Evolutionary conservation across 1,140 invertebrate genomes (phyloP).

Genomic region (Microplitis demolitor): DNA sequence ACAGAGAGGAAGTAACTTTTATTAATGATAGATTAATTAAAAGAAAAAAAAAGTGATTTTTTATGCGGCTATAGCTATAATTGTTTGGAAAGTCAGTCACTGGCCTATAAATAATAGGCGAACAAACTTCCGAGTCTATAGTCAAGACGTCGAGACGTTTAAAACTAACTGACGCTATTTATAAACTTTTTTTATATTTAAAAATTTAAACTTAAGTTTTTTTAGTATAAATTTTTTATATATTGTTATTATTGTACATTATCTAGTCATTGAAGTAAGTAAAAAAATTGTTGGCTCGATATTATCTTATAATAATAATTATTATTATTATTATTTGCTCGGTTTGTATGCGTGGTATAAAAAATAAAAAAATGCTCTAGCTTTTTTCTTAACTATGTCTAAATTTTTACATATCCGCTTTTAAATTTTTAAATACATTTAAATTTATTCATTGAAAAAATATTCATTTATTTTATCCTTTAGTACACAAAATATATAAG

Average conservation of each 20-base stretch:
- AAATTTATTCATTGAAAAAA: too few relatives aligned
- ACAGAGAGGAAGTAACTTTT: too few relatives aligned
- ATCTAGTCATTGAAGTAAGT: neutral
- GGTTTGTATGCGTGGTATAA: neutral
- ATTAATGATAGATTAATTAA: too few relatives aligned
- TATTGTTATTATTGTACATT: neutral
- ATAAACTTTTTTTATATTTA: neutral
- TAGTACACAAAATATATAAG: too few relatives aligned
- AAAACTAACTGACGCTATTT: neutral
- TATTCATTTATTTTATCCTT: too few relatives aligned
- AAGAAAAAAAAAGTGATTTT: too few relatives aligned
- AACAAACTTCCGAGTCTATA: too few relatives aligned
- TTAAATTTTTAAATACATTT: too few relatives aligned
- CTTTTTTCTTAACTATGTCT: slow-evolving; percentile 62
- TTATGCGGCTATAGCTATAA: too few relatives aligned
- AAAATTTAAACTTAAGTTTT: neutral
- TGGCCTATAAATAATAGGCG: too few relatives aligned
- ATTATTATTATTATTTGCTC: neutral
- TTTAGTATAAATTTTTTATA: neutral
- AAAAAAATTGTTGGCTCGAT: neutral
- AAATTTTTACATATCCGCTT: neutral
- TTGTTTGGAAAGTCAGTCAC: too few relatives aligned
- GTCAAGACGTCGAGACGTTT: neutral
- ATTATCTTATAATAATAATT: neutral
- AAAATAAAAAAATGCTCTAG: slow-evolving; percentile 36